Percentiles rank a stretch among this genome's conserved stretches.
Evolutionary conservation across 2,888 invertebrate species (phyloP).

Genomic region (Lithophane ornitopus): DNA sequence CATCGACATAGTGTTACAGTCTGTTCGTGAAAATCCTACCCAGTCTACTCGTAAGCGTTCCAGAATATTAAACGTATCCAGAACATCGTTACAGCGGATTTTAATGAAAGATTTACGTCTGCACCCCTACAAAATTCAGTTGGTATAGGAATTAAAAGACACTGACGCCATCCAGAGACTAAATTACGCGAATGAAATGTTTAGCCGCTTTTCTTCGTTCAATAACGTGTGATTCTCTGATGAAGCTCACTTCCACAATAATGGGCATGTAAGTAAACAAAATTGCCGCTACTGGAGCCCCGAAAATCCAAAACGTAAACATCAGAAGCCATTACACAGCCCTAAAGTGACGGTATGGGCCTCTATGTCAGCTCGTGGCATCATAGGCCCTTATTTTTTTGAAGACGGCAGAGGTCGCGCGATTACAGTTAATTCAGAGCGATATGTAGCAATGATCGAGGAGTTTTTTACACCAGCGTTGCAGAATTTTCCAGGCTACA

Average conservation of each 20-base stretch:
- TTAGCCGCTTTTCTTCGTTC: too few relatives aligned
- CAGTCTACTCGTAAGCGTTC: conserved; percentile 43
- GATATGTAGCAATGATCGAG: conserved; percentile 56
- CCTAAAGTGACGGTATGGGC: conserved; percentile 61
- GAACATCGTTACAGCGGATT: conserved; percentile 44
- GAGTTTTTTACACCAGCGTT: conserved; percentile 57
- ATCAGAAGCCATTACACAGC: conserved; percentile 56
- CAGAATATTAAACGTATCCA: conserved; percentile 30
- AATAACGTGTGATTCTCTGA: conserved; percentile 34
- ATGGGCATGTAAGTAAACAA: conserved; percentile 52
- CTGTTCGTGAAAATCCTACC: conserved; percentile 25
- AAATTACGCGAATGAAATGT: too few relatives aligned
- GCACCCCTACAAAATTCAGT: conserved; percentile 27
- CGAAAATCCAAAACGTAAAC: conserved; percentile 56
- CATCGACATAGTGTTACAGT: conserved; percentile 31
- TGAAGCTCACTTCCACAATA: conserved; percentile 25
- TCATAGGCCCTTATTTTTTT: conserved; percentile 65
- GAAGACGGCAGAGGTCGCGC: conserved; percentile 47
- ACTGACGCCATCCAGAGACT: conserved; percentile 36
- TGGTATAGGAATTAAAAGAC: conserved; percentile 30
- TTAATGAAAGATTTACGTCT: conserved; percentile 18
- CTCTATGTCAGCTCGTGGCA: conserved; percentile 55
- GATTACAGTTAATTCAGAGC: conserved; percentile 26
- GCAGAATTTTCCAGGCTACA: conserved; percentile 45
- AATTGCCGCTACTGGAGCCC: conserved; percentile 59